These are phyloP conservation scores for Xylophagus ater DNA, from an alignment of 2,888 invertebrate species.

Conservation along the genomic window DNA sequence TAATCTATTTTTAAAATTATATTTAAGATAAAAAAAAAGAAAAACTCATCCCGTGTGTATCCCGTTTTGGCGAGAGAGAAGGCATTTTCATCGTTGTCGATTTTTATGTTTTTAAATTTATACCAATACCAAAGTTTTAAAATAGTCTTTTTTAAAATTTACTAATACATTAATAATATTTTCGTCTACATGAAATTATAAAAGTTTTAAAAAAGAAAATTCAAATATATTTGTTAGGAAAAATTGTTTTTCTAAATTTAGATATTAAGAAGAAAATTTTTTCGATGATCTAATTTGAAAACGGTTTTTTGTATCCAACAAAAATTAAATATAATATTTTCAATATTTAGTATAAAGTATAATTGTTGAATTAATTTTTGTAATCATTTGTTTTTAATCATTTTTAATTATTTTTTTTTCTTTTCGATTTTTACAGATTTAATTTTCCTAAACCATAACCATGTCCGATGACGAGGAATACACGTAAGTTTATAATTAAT, in stretches of 20 bases:
- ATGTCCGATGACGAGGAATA: slow-evolving; percentile 95
- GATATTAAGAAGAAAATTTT: not conserved
- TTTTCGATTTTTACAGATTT: slow-evolving; percentile 44
- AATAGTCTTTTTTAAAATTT: no score
- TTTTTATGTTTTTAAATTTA: no score
- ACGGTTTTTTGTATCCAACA: not conserved
- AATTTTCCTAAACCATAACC: slow-evolving; percentile 51
- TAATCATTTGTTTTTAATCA: not conserved
- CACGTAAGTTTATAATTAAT: slow-evolving; percentile 63
- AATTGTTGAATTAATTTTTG: not conserved
- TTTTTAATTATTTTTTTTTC: slow-evolving; percentile 9
- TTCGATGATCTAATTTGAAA: slow-evolving; percentile 1
- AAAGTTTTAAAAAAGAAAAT: no score
- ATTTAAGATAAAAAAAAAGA: slow-evolving; percentile 11
- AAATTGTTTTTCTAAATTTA: not conserved
- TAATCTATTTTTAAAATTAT: slow-evolving; percentile 17
- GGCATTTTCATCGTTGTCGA: not conserved
- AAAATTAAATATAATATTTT: no score
- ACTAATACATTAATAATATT: no score
- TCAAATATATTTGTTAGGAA: no score
- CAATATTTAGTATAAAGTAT: no score
- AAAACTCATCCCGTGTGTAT: no score
- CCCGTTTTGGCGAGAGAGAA: slow-evolving; percentile 16
- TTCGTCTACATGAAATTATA: no score
- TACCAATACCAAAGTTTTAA: no score